Base-by-base conservation (phyloP, 1,140 invertebrate genomes). In the Heliconius hermathena region DNA sequence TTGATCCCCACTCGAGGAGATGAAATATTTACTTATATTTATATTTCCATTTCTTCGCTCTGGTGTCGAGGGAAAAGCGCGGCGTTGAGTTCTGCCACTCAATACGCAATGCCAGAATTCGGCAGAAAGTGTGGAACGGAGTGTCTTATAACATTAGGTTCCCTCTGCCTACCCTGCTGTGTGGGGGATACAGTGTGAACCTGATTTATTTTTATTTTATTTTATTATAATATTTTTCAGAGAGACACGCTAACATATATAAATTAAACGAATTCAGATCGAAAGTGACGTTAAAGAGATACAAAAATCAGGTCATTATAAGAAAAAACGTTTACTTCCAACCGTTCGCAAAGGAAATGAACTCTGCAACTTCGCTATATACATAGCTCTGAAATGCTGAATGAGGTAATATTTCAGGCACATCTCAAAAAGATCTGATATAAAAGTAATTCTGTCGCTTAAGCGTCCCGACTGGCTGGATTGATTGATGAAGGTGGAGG, bases 381-480 rank as follows among this genome's bases (percentile, higher is more conserved):
- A 52, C 49, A 52, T 83, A 81, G 75, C 77, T 79, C 52, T 22
- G 33, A 46, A 75, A 79, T 57, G 71, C 52, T 81, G 52, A 57
- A 71, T 77, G 52, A 82, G 79, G 85, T 85, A 86, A 90, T 90
- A 90, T 90, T 90, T 91, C 88, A 90, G 74, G 83, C 79, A 86
- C 87, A 90, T 91, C 87, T 82, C 74, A 85, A 86, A 87, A 87
- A 87, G 85, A 91, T 90, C 86, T 86, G 88, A 90, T 90, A 90
- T 89, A 87, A 92, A 92, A 90, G 89, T 90, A 89, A 92, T 91
- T 89, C 85, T 82, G 81, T 81, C 85, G 86, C 83, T 91, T 90
- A 90, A 92, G 88, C 90, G 89, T 91, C 87, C 82, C 84, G 85
- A 87, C 84, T 89, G 82, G 81, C 86, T 82, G 79, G 83, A 87